Conservation (phyloP, 2,113 vertebrate species). For the Poeciliopsis turrubarensis region DNA sequence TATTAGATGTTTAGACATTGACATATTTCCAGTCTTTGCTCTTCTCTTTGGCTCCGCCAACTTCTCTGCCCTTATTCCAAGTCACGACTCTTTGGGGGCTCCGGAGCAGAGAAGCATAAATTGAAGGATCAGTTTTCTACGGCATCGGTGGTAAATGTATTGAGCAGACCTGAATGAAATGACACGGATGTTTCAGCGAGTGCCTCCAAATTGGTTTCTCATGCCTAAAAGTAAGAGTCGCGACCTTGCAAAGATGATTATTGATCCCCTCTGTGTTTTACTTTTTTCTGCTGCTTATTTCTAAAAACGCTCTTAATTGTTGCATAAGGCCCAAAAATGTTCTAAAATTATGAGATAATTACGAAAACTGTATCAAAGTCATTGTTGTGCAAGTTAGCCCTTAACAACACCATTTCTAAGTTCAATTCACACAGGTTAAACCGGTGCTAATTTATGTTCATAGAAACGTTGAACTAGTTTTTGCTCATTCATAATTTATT, state of each 20-base stretch:
- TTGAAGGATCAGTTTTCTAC: constrained; percentile 47
- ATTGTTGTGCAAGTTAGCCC: background rate
- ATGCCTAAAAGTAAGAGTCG: background rate
- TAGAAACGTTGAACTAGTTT: background rate
- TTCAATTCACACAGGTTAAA: background rate
- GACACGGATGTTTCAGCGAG: constrained; percentile 15
- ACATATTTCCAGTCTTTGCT: constrained; percentile 14
- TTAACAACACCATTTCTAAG: background rate
- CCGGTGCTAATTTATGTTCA: background rate
- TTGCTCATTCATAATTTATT: background rate
- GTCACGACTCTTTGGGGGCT: constrained; percentile 36
- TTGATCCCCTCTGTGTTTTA: background rate
- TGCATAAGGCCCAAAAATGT: background rate
- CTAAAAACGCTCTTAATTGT: background rate
- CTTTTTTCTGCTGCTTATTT: background rate
- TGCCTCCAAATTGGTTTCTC: constrained; percentile 4
- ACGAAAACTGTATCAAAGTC: background rate
- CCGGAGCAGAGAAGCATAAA: constrained; percentile 24
- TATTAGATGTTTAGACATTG: background rate
- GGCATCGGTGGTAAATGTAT: constrained; percentile 6
- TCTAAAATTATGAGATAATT: background rate
- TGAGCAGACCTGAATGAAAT: constrained; percentile 10
- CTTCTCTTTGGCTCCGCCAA: constrained; percentile 29
- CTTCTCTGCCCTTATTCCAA: constrained; percentile 18
- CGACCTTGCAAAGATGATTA: background rate